phyloP scores from a whole-genome alignment of 2,888 invertebrate species.

The Sepiola atlantica region DNA sequence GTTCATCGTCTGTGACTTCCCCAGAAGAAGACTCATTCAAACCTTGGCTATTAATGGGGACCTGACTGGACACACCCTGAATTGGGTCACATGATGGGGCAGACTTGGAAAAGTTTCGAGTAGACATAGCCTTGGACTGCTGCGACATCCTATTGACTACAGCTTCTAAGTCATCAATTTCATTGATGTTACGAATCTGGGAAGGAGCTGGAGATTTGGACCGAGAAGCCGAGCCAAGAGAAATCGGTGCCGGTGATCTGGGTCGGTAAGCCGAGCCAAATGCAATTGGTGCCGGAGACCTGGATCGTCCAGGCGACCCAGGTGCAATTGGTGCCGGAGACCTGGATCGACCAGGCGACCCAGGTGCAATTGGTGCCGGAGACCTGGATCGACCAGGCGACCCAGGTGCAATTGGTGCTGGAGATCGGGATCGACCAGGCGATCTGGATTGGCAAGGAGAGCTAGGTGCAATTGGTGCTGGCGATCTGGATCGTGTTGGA shows the following conservation, averaged over 20 bases:
- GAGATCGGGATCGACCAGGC: background rate
- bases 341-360: background rate
- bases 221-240: background rate
- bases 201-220: background rate
- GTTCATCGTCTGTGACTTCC: constrained; percentile 57
- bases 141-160: background rate
- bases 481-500: background rate
- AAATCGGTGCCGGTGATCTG: constrained; percentile 17
- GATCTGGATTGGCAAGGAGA: no score
- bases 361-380: background rate
- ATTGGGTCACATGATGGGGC: background rate
- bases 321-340: background rate
- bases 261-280: background rate
- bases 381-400: background rate
- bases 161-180: constrained; percentile 42
- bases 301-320: background rate
- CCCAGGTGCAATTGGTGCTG: background rate
- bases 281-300: background rate
- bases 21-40: constrained; percentile 52
- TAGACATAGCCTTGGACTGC: background rate
- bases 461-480: no score
- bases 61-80: background rate
- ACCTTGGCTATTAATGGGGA: constrained; percentile 56
- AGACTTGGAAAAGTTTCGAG: background rate
- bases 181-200: background rate